Evolutionary conservation across 2,888 invertebrate species (phyloP), one percentile per base, ranked within the genome.

Genomic region (Eurois occulta): DNA sequence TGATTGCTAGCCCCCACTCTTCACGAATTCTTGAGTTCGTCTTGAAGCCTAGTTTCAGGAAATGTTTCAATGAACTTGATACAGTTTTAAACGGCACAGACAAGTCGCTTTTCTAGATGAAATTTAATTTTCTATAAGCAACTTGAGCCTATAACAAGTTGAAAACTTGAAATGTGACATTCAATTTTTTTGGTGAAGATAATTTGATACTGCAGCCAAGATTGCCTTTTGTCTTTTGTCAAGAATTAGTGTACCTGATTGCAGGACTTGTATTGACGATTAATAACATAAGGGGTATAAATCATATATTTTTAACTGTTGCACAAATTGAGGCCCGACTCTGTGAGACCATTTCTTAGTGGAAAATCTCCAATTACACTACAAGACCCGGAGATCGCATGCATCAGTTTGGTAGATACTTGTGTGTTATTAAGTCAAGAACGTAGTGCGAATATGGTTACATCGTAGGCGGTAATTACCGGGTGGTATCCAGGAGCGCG

Each of bases 401-500:
- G 32, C 46, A 48, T 55, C 64, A 24, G 43, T 60, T 65, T 28
- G 35, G 24, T 35, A 65, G 41, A 41, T 65, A 32, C 24, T 74
- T 71, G 41, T 76, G 77, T 58, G 60, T 60, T 65, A 48, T 67
- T 46, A 78, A 80, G 69, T 46, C 72, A 83, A 82, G 72, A 71
- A 58, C 35, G 21, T 76, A 77, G 74, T 84, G 87, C 80, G 46
- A 76, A 83, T 78, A 78, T 75, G 76, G 86, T 81, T 75, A 76
- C 72, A 77, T 86, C 79, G 75, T 88, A 81, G 46, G 71, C 87
- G 52, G 85, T 89, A 88, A 86, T 88, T 87, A 86, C 77, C 67
- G 43, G 72, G 74, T 68, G 65, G 76, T 72, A 88, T 81, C 82
- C 70, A 82, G 79, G 86, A 91, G 90, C 90, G 88, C 83, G 90